Conservation (phyloP, 2,888 invertebrate genomes). For the Drosophila sordidula region DNA sequence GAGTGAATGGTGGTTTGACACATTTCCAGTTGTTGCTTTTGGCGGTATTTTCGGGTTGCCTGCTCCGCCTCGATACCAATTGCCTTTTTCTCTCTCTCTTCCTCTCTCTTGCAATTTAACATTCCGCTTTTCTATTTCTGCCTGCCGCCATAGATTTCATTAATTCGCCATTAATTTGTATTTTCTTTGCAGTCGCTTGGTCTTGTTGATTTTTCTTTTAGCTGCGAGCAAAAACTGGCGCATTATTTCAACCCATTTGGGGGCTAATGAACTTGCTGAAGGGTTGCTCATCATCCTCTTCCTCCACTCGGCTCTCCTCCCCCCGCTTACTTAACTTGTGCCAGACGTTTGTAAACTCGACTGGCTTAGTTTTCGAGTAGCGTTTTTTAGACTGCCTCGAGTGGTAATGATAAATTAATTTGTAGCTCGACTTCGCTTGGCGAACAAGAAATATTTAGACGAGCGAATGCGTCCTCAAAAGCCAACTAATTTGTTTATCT, state of each 20-base stretch:
- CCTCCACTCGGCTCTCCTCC: no score
- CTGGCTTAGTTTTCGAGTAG: conserved; percentile 67
- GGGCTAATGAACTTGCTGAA: conserved; percentile 75
- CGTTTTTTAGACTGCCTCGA: conserved; percentile 50
- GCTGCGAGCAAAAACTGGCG: conserved; percentile 55
- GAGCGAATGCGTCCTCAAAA: conserved; percentile 29
- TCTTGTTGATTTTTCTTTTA: conserved; percentile 67
- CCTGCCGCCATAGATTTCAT: conserved; percentile 69
- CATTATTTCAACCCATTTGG: conserved; percentile 79
- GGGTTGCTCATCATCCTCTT: conserved; percentile 41
- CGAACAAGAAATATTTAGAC: conserved; percentile 16
- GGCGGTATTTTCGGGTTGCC: conserved; percentile 69
- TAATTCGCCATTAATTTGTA: conserved; percentile 80
- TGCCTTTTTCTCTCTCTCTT: conserved; percentile 6
- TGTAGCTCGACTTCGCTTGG: conserved; percentile 31
- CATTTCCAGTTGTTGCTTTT: conserved; percentile 72
- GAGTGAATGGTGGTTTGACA: conserved; percentile 67
- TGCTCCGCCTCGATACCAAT: conserved; percentile 37
- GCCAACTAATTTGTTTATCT: conserved; percentile 28
- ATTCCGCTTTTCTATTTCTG: conserved; percentile 24
- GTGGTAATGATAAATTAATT: conserved; percentile 71
- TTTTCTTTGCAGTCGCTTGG: conserved; percentile 71
- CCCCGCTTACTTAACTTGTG: conserved; percentile 28
- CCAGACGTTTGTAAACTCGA: conserved; percentile 53
- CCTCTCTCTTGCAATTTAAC: conserved; percentile 30